Evolutionary conservation across 2,888 invertebrate species (phyloP), one percentile per base, ranked within the genome.

Genomic region (Eurytoma adleriae): DNA sequence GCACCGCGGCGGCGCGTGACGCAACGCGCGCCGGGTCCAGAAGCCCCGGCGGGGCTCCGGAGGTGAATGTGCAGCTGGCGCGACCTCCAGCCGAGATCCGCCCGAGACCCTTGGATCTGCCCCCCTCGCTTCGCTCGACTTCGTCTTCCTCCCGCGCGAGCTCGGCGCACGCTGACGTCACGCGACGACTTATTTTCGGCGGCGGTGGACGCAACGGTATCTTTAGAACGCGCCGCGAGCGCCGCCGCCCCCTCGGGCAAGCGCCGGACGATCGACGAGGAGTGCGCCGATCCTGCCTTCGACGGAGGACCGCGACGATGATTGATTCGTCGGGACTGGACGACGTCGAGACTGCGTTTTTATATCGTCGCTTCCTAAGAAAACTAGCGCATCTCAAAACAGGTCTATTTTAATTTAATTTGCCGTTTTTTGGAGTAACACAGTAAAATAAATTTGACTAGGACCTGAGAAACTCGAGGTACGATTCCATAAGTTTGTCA

Each of bases 201-300:
- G 54, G 14, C 62, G 72, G 27, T 62, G n/a, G 69, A 30, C 69
- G 69, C 57, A 57, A 56, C 57, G 40, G 56, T 72, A 72, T 72
- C 62, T 72, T 72, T 64, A 72, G 69, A 69, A 24, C 61, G 50
- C 16, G 40, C 83, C 83, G 75, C 75, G 71, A n/a, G 85, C 83
- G 83, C 83, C 85, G 85, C 83, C 83, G 56, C 40, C 56, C 56
- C 14, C 69, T 30, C n/a, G 40, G 69, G 40, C 40, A 57, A 30
- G 40, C 30, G 30, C 12, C n/a, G n/a, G 57, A 18, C 57, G 27
- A 24, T 24, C 62, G 30, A 30, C 30, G 30, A 4, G 30, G 3
- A 30, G 30, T 4, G 4, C 30, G 30, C 2, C 30, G 30, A 30
- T 30, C 30, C 30, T 30, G 30, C 30, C 4, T 30, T 30, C 4